Base-by-base conservation (phyloP, 2,797 vertebrate genomes). In the Cynodonichthys magdalenae region DNA sequence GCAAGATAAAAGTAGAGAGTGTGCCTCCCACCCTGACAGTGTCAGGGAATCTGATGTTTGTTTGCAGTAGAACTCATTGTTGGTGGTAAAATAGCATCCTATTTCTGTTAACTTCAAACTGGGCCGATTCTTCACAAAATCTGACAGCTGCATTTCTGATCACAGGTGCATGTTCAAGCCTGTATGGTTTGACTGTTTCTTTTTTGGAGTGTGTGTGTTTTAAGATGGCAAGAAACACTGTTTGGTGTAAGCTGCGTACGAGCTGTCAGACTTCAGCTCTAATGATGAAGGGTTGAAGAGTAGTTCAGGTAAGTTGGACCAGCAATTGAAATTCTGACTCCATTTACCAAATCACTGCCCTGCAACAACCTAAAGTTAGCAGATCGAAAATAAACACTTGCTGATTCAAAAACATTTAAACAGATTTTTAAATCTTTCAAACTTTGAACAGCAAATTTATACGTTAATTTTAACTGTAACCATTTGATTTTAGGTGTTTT, bases 201-300 rank as follows among this genome's bases (percentile, higher is more conserved):
- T 31, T 47, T 71, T 57, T 14, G 4, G 31, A 6, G 9, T 54
- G 34, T 51, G 53, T 65, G 36, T 36, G 15, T 58, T 67, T 59
- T 53, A 42, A 24, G 31, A 20, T 39, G 31, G 15, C 5, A 48
- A 45, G 44, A 41, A 15, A 65, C 27, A 47, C 27, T 45, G 44
- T 72, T 64, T 59, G 28, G 48, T 55, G 53, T 20, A 41, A 74
- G 56, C 59, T 48, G 53, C 74, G 41, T 59, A 41, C 56, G 55
- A 75, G 71, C 71, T 64, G 64, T 62, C 27, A 6, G 36, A 46
- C 41, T 39, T 11, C 36, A 39, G 36, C 11, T 39, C 36, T 74
- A 69, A 77, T 62, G 46, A 75, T 64, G 53, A 36, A 18, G 11
- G 28, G 53, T 53, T 66, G 45, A 67, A 65, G 64, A 53, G 47